A percentile compares a stretch with the other conserved stretches of the same genome.
phyloP scores from a whole-genome alignment of 1,140 invertebrate genomes.

The Drosophila truncata region DNA sequence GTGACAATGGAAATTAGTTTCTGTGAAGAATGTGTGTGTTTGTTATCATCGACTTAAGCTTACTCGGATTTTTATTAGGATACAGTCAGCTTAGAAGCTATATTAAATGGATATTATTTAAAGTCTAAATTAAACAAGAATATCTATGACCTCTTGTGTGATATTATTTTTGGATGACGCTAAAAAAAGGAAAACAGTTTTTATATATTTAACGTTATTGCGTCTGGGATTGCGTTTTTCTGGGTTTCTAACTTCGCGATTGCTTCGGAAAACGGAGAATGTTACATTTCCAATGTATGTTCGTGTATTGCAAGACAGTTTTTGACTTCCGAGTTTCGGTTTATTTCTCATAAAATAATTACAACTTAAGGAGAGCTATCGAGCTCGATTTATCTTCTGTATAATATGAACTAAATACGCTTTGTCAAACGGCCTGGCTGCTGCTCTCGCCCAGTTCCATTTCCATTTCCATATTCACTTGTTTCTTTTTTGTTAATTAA shows the following conservation, averaged over 20 bases:
- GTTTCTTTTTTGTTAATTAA: conserved; percentile 27
- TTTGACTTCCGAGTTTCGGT: conserved; percentile 46
- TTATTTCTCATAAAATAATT: conserved; percentile 52
- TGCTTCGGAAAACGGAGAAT: conserved; percentile 22
- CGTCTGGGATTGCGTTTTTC: conserved; percentile 18
- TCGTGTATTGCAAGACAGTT: conserved; percentile 30
- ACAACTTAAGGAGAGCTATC: conserved; percentile 34
- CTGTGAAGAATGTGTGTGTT: conserved; percentile 9
- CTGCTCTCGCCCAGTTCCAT: background rate
- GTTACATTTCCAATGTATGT: conserved; percentile 28
- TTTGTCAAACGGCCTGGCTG: conserved; percentile 33
- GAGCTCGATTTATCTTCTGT: conserved; percentile 38
- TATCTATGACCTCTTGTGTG: conserved; percentile 44
- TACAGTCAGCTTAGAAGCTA: conserved; percentile 36
- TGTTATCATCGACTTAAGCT: conserved; percentile 21
- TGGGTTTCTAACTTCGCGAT: conserved; percentile 23
- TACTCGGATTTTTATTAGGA: conserved; percentile 39
- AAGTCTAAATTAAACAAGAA: conserved; percentile 42
- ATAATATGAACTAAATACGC: conserved; percentile 44
- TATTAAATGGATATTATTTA: conserved; percentile 33
- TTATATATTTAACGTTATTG: conserved; percentile 11
- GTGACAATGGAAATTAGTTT: conserved; percentile 9
- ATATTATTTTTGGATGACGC: conserved; percentile 26
- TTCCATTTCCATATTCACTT: conserved; percentile 25
- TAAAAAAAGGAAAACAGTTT: conserved; percentile 7